Evolutionary conservation across 2,888 invertebrate genomes (phyloP), one percentile per base, ranked within the genome.

Genomic region (Syrphus vitripennis): DNA sequence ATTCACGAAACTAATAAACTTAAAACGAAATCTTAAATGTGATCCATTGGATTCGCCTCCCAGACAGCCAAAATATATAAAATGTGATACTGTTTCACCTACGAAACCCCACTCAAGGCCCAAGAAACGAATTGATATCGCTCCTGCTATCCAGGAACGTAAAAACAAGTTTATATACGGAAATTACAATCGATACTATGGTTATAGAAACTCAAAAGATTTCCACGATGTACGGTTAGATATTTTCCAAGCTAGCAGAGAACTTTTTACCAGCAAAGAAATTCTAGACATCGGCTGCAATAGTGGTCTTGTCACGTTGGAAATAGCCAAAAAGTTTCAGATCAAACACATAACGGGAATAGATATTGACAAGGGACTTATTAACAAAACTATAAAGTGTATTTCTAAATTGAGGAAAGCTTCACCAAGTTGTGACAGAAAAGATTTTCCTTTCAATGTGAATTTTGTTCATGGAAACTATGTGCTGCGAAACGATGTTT

Each of bases 281-380:
- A 94, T 97, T 45, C 93, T 98, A 42, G 98, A 98, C 91, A 95
- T 98, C 89, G 98, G 98, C 5, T 98, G 98, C 90, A 98, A 98
- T 92, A 95, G 96, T 83, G 98, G 98, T 0, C 95, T 96, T 89
- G 93, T 98, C 19, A 97, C 97, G 0, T 93, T 97, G 34, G 94
- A 95, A 6, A 93, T 98, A 48, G 97, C 97, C 0, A 94, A 95
- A 88, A 95, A 96, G 89, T 95, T 95, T 88, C 91, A 93, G 4
- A 96, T 96, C 0, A 94, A 93, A 72, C 94, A 94, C 88, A 95
- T 97, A 57, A 93, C 95, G 21, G 98, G 98, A 12, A 94, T 97
- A 76, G 98, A 98, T 91, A 97, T 98, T 89, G 97, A 98, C 93
- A 94, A 94, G 37, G 94, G 94, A 87, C 93, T 98, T 77, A 95